Evolutionary conservation across 2,888 invertebrate species (phyloP).

Genomic region (Hesperia comma): DNA sequence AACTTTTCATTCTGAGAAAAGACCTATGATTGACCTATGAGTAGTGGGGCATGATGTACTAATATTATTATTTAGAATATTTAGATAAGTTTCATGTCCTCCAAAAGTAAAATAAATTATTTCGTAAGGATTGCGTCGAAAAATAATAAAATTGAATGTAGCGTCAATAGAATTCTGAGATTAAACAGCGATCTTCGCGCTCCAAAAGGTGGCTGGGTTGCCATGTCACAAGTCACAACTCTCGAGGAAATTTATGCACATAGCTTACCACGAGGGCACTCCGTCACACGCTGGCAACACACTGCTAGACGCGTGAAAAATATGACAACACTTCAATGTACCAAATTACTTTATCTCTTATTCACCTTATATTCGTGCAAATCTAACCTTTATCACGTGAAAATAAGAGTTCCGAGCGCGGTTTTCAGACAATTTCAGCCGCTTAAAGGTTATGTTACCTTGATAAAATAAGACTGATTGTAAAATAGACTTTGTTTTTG

Average conservation of each 20-base stretch:
- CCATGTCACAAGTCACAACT: slow-evolving; percentile 63
- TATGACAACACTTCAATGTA: slow-evolving; percentile 48
- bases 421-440: background rate
- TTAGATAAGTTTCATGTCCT: too few relatives aligned
- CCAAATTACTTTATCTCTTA: slow-evolving; percentile 1
- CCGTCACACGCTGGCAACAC: slow-evolving; percentile 58
- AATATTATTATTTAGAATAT: too few relatives aligned
- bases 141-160: slow-evolving; percentile 29
- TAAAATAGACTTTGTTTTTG: slow-evolving; percentile 17
- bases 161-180: slow-evolving; percentile 28
- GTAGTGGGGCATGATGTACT: too few relatives aligned
- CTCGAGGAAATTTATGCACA: slow-evolving; percentile 76
- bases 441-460: background rate
- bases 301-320: slow-evolving; percentile 49
- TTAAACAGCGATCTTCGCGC: slow-evolving; percentile 51
- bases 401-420: slow-evolving; percentile 6
- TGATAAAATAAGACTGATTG: slow-evolving; percentile 1
- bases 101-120: background rate
- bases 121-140: background rate
- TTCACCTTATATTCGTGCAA: background rate
- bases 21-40: too few relatives aligned
- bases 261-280: slow-evolving; percentile 62
- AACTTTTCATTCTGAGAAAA: too few relatives aligned
- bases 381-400: slow-evolving; percentile 8
- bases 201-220: slow-evolving; percentile 50